Evolutionary conservation across 2,888 invertebrate genomes (phyloP), one percentile per base, ranked within the genome.

Genomic region (Acanthosoma haemorrhoidale): DNA sequence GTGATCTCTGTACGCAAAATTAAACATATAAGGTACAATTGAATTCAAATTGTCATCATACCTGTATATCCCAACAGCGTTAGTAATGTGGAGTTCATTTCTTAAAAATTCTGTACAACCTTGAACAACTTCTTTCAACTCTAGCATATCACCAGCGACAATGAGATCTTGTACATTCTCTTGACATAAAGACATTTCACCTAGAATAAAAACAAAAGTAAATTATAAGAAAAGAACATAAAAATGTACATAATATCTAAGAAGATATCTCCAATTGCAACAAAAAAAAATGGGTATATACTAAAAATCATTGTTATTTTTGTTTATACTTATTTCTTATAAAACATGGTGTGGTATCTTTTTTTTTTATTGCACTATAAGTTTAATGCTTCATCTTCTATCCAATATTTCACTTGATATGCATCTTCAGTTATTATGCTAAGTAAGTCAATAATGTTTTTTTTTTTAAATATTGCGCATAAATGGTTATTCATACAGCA

Each of bases 121-220:
- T 68, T 86, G 85, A 15, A 95, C 90, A 41, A 90, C 87, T 80
- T 94, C 94, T 75, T 88, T 85, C 59, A 96, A 82, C 79, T 93
- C 90, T 72, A 96, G 82, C 94, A 96, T 95, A 80, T 95, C 94
- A 51, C 94, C 93, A 57, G 94, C 92, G 74, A 91, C 87, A 76
- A 95, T 84, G 75, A 96, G 81, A 77, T 94, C 94, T 81, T 94
- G 94, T 70, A 95, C 94, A 81, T 92, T 92, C 70, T 87, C 85
- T 81, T 88, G 87, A 75, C 86, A 87, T 74, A 91, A 86, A 74
- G 84, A 80, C 70, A 90, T 84, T 81, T 87, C 84, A 73, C 88
- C 88, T 83, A 79, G 73, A 61, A 63, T 34, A 21, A 38, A 38
- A 61, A 1, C 25, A 8, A 18, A 21, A 61, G 15, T 3, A 21